phyloP scores from a whole-genome alignment of 2,797 vertebrate species.

The Gambusia yucatana region DNA sequence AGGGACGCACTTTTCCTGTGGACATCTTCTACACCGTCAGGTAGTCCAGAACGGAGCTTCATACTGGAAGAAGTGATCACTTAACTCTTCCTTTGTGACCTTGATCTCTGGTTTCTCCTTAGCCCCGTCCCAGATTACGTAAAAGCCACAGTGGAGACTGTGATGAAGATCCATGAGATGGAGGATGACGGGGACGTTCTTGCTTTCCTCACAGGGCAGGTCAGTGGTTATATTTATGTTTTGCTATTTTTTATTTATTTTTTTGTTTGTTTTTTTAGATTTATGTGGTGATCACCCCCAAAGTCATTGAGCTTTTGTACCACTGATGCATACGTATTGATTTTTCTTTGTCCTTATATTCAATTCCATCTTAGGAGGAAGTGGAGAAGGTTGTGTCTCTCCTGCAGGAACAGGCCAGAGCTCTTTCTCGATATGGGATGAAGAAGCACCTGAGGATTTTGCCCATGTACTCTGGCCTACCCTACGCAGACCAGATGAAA shows the following conservation, averaged over 20 bases:
- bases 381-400: constrained; percentile 95
- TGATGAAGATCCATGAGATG: constrained; percentile 96
- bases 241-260: background rate
- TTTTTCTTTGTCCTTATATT: background rate
- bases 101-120: constrained; percentile 14
- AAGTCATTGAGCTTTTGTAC: background rate
- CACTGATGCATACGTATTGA: background rate
- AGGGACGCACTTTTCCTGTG: constrained; percentile 94
- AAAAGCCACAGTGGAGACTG: constrained; percentile 96
- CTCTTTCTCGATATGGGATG: constrained; percentile 91
- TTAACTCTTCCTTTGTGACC: background rate
- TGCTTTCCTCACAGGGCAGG: constrained; percentile 97
- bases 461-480: constrained; percentile 96
- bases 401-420: constrained; percentile 93
- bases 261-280: background rate
- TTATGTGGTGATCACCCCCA: background rate
- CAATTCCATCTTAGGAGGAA: constrained; percentile 86
- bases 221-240: constrained; percentile 53
- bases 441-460: constrained; percentile 94
- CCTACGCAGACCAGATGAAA: constrained; percentile 94
- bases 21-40: constrained; percentile 97
- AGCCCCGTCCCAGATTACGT: constrained; percentile 98
- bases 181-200: constrained; percentile 95
- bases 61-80: background rate
- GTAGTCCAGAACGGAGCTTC: constrained; percentile 67